Evolutionary conservation across 1,140 invertebrate genomes (phyloP).

Genomic region (Mylabris phalerata): DNA sequence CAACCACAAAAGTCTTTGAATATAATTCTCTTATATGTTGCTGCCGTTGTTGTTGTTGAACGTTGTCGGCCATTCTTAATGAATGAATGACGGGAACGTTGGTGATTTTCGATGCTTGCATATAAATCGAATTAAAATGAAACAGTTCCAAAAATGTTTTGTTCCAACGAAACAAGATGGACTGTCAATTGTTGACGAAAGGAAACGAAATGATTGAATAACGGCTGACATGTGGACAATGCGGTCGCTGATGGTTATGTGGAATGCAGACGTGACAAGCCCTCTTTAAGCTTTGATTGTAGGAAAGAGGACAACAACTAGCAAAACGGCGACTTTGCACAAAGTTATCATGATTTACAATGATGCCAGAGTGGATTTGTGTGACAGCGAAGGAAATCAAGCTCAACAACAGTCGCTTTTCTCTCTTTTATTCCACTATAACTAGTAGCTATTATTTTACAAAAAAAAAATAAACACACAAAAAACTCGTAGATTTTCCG

Average conservation of each 20-base stretch:
- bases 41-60: too few relatives aligned
- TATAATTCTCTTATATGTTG: too few relatives aligned
- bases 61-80: constrained; percentile 5
- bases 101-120: too few relatives aligned
- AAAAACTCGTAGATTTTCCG: too few relatives aligned
- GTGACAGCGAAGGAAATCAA: too few relatives aligned
- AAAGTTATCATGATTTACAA: neutral
- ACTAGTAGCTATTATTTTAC: neutral
- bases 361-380: too few relatives aligned
- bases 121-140: too few relatives aligned
- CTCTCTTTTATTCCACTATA: neutral
- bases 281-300: constrained; percentile 25
- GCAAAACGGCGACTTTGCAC: constrained; percentile 8
- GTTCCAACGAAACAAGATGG: too few relatives aligned
- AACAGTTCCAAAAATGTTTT: too few relatives aligned
- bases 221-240: constrained; percentile 35
- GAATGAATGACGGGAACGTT: constrained; percentile 25
- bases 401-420: too few relatives aligned
- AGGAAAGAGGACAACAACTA: neutral
- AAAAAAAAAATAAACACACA: neutral
- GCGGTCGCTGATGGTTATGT: constrained; percentile 24
- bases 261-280: constrained; percentile 35
- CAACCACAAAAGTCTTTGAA: too few relatives aligned
- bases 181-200: neutral
- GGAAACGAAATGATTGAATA: constrained; percentile 28